These are phyloP conservation scores for Epinotia brunnichana DNA, from an alignment of 2,888 invertebrate genomes.

Conservation along the genomic window DNA sequence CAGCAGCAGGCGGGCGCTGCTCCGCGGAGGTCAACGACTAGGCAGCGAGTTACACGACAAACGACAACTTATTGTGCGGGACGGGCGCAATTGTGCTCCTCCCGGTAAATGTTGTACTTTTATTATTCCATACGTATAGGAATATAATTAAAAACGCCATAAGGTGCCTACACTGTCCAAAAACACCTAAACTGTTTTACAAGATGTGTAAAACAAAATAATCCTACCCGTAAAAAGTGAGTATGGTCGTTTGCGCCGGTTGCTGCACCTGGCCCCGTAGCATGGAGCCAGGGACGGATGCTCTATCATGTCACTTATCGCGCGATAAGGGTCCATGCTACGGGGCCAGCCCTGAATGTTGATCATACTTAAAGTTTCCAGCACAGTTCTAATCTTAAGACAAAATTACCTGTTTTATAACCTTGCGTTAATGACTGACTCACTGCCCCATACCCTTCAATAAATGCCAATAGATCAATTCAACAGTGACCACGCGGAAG, in stretches of 20 bases:
- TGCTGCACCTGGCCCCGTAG: too few species aligned
- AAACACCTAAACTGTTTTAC: background rate
- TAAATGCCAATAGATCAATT: conserved; percentile 9
- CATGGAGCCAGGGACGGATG: too few species aligned
- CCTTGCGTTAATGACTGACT: conserved; percentile 51
- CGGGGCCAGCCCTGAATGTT: too few species aligned
- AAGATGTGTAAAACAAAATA: background rate
- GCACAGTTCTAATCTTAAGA: conserved; percentile 36
- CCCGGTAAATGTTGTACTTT: background rate
- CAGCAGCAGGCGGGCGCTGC: conserved; percentile 1
- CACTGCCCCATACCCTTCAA: conserved; percentile 37
- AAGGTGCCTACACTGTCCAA: background rate
- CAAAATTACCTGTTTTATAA: conserved; percentile 42
- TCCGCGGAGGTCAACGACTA: conserved; percentile 7
- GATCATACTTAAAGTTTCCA: background rate
- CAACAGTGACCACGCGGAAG: conserved; percentile 19
- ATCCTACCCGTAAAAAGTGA: too few species aligned
- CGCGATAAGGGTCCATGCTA: too few species aligned
- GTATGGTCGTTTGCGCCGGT: too few species aligned
- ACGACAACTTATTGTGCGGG: background rate
- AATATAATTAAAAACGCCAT: background rate
- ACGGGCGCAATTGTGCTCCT: background rate
- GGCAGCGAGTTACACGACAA: background rate
- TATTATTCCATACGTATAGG: background rate
- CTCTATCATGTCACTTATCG: too few species aligned